phyloP scores from a whole-genome alignment of 2,888 invertebrate genomes.

The Drosophila hawaiiensis region DNA sequence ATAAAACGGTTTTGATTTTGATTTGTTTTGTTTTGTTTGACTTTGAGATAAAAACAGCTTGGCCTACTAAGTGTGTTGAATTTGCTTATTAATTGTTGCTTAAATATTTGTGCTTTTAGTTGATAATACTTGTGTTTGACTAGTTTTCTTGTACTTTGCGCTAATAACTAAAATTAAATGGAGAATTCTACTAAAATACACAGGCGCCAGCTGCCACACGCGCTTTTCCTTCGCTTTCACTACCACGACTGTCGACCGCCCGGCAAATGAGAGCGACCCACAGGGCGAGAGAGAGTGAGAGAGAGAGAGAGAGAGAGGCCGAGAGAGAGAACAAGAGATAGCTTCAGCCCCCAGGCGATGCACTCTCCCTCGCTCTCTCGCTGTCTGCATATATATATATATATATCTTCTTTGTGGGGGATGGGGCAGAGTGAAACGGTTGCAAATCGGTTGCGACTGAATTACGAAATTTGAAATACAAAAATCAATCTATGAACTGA shows the following conservation, averaged over 20 bases:
- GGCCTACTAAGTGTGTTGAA: slow-evolving; percentile 31
- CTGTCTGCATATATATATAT: background rate
- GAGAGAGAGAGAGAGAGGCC: slow-evolving; percentile 13
- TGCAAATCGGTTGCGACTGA: slow-evolving; percentile 19
- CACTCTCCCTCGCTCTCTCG: background rate
- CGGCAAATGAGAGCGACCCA: slow-evolving; percentile 28
- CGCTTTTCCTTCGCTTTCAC: slow-evolving; percentile 55
- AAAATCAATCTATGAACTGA: background rate
- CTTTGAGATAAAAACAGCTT: slow-evolving; percentile 4
- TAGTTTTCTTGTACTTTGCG: slow-evolving; percentile 18
- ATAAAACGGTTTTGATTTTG: slow-evolving; percentile 33
- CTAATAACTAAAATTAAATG: slow-evolving; percentile 60
- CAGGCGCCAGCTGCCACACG: slow-evolving; percentile 60
- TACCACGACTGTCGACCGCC: slow-evolving; percentile 50
- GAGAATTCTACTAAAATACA: slow-evolving; percentile 53
- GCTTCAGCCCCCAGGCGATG: slow-evolving; percentile 36
- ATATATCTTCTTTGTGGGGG: slow-evolving; percentile 22
- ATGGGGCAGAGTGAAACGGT: slow-evolving; percentile 56
- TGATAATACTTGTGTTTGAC: slow-evolving; percentile 16
- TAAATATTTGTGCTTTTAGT: slow-evolving; percentile 9
- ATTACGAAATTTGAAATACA: background rate
- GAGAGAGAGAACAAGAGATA: slow-evolving; percentile 6
- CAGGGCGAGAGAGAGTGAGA: slow-evolving; percentile 24
- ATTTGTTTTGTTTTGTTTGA: slow-evolving; percentile 19
- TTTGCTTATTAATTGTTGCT: slow-evolving; percentile 10